Conservation (phyloP, 2,888 invertebrate species). For the Aproaerema taeniolella region DNA sequence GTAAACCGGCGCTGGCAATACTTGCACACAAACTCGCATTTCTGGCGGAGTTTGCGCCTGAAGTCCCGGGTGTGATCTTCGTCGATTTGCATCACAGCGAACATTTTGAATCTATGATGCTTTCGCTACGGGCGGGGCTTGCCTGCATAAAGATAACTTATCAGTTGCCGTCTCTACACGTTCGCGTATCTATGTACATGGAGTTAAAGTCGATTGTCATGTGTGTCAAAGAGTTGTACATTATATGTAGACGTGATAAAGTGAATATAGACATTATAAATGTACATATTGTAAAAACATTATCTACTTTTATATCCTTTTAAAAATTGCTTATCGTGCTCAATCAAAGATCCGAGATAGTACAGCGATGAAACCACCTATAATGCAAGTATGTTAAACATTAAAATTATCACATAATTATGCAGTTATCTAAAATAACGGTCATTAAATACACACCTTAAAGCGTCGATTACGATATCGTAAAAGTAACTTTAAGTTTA, state of each 20-base stretch:
- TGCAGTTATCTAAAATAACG: too few species aligned
- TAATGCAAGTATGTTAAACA: too few species aligned
- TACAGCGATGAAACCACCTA: too few species aligned
- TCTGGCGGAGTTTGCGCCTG: conserved; percentile 92
- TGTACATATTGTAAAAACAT: too few species aligned
- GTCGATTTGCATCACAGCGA: conserved; percentile 94
- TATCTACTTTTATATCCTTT: too few species aligned
- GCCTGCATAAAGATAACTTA: conserved; percentile 63
- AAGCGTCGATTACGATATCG: conserved; percentile 24
- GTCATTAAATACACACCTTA: conserved; percentile 33
- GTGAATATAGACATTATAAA: too few species aligned
- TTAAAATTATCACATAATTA: too few species aligned
- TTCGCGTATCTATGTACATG: background rate
- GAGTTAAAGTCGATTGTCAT: background rate
- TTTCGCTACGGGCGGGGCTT: conserved; percentile 72
- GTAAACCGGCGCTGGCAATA: conserved; percentile 98
- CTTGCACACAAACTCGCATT: conserved; percentile 99
- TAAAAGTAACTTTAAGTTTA: conserved; percentile 24
- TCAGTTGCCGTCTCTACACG: conserved; percentile 30
- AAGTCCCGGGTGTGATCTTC: conserved; percentile 91
- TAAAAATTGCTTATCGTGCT: too few species aligned
- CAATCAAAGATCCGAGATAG: too few species aligned
- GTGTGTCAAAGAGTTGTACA: too few species aligned
- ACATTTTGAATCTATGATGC: conserved; percentile 82
- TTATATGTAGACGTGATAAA: too few species aligned